phyloP scores from a whole-genome alignment of 2,888 invertebrate species.

The Mythimna pallens region DNA sequence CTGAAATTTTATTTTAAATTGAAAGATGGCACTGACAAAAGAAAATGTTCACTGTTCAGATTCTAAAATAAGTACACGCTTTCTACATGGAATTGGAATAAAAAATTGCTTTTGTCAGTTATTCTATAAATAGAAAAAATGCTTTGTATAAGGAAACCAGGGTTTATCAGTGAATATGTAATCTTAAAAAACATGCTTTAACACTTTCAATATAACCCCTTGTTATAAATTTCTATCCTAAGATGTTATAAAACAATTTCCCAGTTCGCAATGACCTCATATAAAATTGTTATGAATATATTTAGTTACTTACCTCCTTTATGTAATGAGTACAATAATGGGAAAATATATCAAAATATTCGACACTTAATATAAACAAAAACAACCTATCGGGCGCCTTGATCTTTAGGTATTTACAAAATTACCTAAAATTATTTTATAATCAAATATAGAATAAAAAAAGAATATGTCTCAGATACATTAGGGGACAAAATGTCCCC shows the following conservation, averaged over 20 bases:
- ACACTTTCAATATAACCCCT: constrained; percentile 63
- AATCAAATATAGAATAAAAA: constrained; percentile 62
- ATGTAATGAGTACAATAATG: constrained; percentile 72
- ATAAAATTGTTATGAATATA: constrained; percentile 72
- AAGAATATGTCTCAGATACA: constrained; percentile 57
- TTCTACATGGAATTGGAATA: constrained; percentile 65
- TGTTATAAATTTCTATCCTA: constrained; percentile 65
- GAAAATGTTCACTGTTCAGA: constrained; percentile 65
- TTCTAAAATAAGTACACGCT: constrained; percentile 69
- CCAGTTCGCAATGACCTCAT: constrained; percentile 68
- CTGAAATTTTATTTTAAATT: constrained; percentile 65
- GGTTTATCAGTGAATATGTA: constrained; percentile 54
- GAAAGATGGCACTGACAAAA: constrained; percentile 79
- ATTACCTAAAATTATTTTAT: constrained; percentile 78
- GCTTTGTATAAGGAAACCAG: constrained; percentile 65
- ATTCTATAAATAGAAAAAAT: constrained; percentile 68
- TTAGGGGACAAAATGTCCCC: too few species aligned
- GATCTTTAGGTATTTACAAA: constrained; percentile 84
- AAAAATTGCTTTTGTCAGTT: constrained; percentile 72
- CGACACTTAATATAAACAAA: constrained; percentile 76
- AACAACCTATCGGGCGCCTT: constrained; percentile 75
- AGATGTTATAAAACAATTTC: constrained; percentile 64
- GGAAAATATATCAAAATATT: constrained; percentile 75
- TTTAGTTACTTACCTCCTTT: constrained; percentile 71
- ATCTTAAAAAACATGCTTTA: constrained; percentile 62